These are phyloP conservation scores for Monopterus albus DNA, from an alignment of 2,113 vertebrate species.

Conservation along the genomic window DNA sequence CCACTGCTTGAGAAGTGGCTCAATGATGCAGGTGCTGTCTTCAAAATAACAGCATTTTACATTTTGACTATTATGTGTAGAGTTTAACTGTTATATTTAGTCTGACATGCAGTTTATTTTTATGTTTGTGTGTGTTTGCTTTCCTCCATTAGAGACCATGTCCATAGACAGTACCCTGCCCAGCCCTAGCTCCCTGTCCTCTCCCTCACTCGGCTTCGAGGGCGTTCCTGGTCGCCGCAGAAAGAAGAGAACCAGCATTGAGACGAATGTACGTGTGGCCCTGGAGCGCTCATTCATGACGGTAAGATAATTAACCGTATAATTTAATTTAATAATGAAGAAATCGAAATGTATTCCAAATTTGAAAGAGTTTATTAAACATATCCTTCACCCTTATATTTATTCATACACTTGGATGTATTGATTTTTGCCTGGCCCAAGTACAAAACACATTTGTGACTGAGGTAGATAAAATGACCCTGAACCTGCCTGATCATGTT, in stretches of 20 bases:
- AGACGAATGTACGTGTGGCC: constrained; percentile 93
- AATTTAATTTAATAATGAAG: not conserved
- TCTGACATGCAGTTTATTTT: constrained; percentile 1
- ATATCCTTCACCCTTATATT: not conserved
- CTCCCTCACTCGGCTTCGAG: constrained; percentile 88
- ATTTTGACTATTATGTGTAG: not conserved
- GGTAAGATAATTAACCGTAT: constrained; percentile 72
- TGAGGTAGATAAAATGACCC: not conserved
- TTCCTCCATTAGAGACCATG: constrained; percentile 87
- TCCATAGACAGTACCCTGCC: constrained; percentile 92
- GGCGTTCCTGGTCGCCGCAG: constrained; percentile 90
- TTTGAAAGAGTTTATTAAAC: not conserved
- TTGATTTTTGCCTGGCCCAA: not conserved
- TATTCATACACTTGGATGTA: not conserved
- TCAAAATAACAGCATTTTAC: not conserved
- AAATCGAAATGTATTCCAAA: not conserved
- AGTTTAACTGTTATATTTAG: not conserved
- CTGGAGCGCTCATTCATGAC: constrained; percentile 92
- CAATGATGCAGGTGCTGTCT: constrained; percentile 86
- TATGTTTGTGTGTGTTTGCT: constrained; percentile 1
- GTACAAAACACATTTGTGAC: not conserved
- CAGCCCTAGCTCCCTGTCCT: constrained; percentile 90
- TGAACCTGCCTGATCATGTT: not conserved
- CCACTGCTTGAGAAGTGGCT: constrained; percentile 95
- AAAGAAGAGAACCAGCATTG: constrained; percentile 97